These are phyloP conservation scores for Brachionichthys hirsutus DNA, from an alignment of 2,113 vertebrate genomes.

Conservation along the genomic window DNA sequence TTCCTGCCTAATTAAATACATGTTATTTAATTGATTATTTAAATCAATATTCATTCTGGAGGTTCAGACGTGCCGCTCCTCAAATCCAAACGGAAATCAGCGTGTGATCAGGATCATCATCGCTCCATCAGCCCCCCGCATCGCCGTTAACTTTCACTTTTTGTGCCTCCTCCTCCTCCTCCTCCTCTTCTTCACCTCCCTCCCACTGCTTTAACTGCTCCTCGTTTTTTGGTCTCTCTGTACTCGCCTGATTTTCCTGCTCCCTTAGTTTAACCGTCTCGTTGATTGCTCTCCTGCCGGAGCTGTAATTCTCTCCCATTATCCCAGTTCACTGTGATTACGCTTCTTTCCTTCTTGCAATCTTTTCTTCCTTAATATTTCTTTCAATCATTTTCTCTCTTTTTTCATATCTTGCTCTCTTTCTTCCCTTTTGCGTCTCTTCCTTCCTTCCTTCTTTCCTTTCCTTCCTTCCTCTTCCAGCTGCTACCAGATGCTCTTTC, in stretches of 20 bases:
- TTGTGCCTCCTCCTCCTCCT: constrained; percentile 37
- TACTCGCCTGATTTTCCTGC: constrained; percentile 22
- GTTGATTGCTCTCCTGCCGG: neutral
- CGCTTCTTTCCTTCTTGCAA: neutral
- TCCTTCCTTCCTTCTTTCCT: no score
- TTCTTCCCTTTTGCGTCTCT: neutral
- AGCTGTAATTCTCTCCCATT: neutral
- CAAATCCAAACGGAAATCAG: no score
- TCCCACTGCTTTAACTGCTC: constrained; percentile 56
- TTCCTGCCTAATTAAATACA: no score
- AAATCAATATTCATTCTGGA: no score
- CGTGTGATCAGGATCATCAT: no score
- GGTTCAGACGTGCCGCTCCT: no score
- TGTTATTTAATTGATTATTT: no score
- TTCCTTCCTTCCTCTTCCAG: no score
- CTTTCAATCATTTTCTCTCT: neutral
- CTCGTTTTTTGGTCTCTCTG: constrained; percentile 42
- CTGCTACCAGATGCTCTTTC: no score
- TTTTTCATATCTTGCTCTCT: neutral
- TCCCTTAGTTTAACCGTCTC: neutral
- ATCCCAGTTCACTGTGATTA: neutral
- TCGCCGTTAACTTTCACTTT: constrained; percentile 46
- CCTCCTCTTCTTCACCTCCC: constrained; percentile 59
- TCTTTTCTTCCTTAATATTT: neutral
- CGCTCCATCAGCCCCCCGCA: constrained; percentile 14